A percentile compares a stretch with the other conserved stretches of the same genome.
Evolutionary conservation across 2,113 vertebrate species (phyloP).

Genomic region (Callipepla californica): DNA sequence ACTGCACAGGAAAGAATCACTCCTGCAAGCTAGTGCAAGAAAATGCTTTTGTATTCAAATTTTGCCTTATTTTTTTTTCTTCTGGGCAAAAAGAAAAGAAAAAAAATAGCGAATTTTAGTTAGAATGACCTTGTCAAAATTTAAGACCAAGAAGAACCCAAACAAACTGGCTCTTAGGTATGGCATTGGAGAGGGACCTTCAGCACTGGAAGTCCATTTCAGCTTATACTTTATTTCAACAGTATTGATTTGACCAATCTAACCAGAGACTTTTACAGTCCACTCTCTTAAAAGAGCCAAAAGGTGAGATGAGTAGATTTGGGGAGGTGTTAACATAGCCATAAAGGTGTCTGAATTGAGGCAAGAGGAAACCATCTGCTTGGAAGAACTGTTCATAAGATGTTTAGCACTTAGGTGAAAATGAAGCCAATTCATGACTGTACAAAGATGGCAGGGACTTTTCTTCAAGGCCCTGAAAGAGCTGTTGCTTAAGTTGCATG

Average conservation of each 20-base stretch:
- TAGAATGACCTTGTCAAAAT: neutral
- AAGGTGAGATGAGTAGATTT: conserved; percentile 27
- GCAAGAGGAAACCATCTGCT: conserved; percentile 67
- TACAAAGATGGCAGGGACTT: neutral
- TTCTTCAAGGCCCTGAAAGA: neutral
- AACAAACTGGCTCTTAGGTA: neutral
- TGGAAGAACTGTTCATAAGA: conserved; percentile 26
- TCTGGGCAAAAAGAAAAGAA: neutral
- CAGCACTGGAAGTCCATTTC: neutral
- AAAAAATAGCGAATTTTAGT: neutral
- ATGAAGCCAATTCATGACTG: neutral
- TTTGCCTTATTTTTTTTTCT: neutral
- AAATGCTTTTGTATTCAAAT: neutral
- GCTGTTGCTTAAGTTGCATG: neutral
- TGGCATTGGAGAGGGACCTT: neutral
- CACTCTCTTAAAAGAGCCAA: conserved; percentile 8
- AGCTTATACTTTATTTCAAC: neutral
- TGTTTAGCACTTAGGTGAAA: conserved; percentile 58
- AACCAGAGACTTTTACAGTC: neutral
- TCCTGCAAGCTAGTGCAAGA: neutral
- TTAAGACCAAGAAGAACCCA: neutral
- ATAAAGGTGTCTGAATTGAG: conserved; percentile 43
- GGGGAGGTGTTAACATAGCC: conserved; percentile 48
- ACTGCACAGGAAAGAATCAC: neutral
- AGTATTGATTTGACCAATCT: neutral